Evolutionary conservation across 2,797 vertebrate species (phyloP).

Genomic region (Anguilla pacifica): DNA sequence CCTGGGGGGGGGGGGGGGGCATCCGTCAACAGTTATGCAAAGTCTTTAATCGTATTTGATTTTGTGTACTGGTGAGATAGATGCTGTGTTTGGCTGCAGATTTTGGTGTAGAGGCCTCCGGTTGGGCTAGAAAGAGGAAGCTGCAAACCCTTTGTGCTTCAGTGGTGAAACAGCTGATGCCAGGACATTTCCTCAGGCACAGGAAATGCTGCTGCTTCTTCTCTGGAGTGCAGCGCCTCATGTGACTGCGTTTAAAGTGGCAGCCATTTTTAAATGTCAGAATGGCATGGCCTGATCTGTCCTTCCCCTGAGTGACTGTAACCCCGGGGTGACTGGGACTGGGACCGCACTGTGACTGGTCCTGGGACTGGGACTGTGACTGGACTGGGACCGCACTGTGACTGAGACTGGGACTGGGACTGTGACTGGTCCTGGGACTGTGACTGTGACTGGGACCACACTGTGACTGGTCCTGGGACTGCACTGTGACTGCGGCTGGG

Average conservation of each 20-base stretch:
- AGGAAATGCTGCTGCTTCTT: slow-evolving; percentile 8
- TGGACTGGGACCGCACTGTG: neutral
- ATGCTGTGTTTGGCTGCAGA: neutral
- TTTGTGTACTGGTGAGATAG: neutral
- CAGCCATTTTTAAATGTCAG: neutral
- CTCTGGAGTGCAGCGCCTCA: neutral
- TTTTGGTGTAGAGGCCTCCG: neutral
- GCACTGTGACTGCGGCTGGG: no score
- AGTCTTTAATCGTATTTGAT: no score
- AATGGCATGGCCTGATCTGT: neutral
- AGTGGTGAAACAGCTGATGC: neutral
- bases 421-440: no score
- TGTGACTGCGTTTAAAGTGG: neutral
- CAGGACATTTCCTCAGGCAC: neutral
- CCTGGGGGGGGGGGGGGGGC: neutral
- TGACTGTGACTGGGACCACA: no score
- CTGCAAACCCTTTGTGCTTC: neutral
- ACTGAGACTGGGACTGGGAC: no score
- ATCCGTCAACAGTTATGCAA: neutral
- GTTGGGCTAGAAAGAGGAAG: neutral
- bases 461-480: no score
- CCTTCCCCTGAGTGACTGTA: neutral
- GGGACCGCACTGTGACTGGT: neutral
- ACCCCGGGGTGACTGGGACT: neutral
- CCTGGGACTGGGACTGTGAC: no score